Base-by-base conservation (phyloP, 2,888 invertebrate species). In the Hirtodrosophila alboralis region DNA sequence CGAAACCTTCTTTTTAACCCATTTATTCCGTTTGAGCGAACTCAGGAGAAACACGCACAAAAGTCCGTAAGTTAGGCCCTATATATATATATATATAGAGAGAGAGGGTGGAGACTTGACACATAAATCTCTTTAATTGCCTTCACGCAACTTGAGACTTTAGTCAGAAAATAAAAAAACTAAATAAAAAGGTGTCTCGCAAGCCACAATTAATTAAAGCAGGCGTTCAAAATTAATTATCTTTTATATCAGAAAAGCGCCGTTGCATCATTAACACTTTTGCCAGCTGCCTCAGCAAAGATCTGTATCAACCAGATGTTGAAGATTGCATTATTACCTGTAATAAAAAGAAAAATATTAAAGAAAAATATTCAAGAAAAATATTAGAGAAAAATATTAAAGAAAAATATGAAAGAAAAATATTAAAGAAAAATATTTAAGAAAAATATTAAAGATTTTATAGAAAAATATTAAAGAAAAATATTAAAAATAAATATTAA, bases 61-160 rank as follows among this genome's bases (percentile, higher is more conserved):
- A 34, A 34, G 54, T 33, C 34, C 45, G 41, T 40, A 40, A 44
- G 23, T 23, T 23, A 7, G 8, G 45, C 18, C 66, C 53, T 53
- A n/a, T 18, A 16, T n/a, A n/a, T n/a, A n/a, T n/a, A n/a, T n/a
- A n/a, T n/a, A n/a, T n/a, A n/a, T n/a, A n/a, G n/a, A n/a, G n/a
- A n/a, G 8, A 53, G 52, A 26, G 61, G 62, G 62, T 49, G 70
- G 56, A 34, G 47, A 51, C 56, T 51, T 63, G 67, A 51, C 64
- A 58, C 64, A 74, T 74, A 71, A 74, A 74, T 74, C 74, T 74
- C 40, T 61, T 75, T 71, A 75, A 75, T 75, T 75, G 54, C 58
- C 59, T n/a, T 40, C 72, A 71, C 72, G 68, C 75, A 71, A 71
- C 67, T 36, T 8, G 8, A 9, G 18, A 33, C n/a, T 18, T 3